Evolutionary conservation across 1,140 invertebrate genomes (phyloP), one percentile per base, ranked within the genome.

Genomic region (Drosophila burlai): DNA sequence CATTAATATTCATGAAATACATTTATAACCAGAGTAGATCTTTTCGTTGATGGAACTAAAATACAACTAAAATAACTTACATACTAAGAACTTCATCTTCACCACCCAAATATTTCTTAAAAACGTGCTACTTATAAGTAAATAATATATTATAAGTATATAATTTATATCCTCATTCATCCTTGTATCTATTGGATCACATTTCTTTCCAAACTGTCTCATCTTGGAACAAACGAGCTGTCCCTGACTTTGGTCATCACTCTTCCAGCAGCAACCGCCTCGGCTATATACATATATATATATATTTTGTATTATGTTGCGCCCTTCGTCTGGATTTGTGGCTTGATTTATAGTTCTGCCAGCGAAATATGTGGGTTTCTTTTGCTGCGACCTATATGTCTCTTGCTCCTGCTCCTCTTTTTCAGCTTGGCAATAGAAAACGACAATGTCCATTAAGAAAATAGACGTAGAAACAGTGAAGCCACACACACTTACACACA

Each of bases 401-500:
- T 16, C 38, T 43, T 29, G 46, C 11, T 38, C 36, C 11, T 38
- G 18, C 47, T 26, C 29, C 10, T 26, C 55, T 47, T n/a, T 13
- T 47, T 16, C 11, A 40, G 15, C 45, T 50, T 61, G 59, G 72
- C 43, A 76, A 67, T 66, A 59, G 64, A 73, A 81, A 89, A 62
- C 84, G 81, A 84, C 77, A 84, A 67, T 81, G 81, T 84, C 84
- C 84, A 89, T 87, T 90, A 87, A 71, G 73, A 74, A 87, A 87
- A 84, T 81, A 87, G 85, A 81, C 54, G 74, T 73, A 43, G 46
- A 43, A 73, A 58, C 55, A 73, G 65, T 49, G 21, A 31, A 18
- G 45, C 68, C 52, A 40, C 40, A 59, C 59, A 55, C 47, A 55
- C 31, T 31, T 18, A 45, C 49, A 58, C 34, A 9, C 34, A 54